Conservation (phyloP, 1,140 invertebrate genomes). For the Drosophila auraria region DNA sequence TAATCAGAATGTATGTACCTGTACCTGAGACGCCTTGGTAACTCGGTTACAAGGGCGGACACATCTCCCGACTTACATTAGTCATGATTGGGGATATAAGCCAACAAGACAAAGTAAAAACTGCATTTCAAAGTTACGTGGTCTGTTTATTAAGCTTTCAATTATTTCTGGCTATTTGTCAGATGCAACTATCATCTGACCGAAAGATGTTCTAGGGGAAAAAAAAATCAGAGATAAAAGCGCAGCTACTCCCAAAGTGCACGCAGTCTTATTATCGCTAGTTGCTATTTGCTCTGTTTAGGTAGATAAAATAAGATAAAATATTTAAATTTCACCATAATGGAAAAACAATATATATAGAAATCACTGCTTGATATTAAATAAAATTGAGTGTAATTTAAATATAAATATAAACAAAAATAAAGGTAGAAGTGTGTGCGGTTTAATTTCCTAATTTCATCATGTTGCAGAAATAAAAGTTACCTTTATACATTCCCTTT, state of each 20-base stretch:
- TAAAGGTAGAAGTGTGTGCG: background rate
- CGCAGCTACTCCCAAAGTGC: background rate
- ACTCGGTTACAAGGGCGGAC: constrained; percentile 15
- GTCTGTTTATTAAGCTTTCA: background rate
- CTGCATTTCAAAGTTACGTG: background rate
- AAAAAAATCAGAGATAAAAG: background rate
- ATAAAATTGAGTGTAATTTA: background rate
- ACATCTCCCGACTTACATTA: background rate
- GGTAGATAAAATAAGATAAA: no score
- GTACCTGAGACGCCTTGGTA: constrained; percentile 8
- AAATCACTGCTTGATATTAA: background rate
- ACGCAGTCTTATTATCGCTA: background rate
- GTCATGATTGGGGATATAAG: no score
- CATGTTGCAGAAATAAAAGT: background rate
- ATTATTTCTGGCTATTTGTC: no score
- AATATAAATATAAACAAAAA: background rate
- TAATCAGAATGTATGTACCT: constrained; percentile 23
- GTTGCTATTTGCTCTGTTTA: background rate
- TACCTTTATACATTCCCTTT: background rate
- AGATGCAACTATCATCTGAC: no score
- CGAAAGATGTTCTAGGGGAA: no score
- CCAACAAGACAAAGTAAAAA: background rate
- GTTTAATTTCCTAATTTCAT: background rate
- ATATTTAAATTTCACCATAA: no score
- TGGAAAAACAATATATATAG: background rate